Conservation (phyloP, 2,797 vertebrate species). For the Gallinago stenura region DNA sequence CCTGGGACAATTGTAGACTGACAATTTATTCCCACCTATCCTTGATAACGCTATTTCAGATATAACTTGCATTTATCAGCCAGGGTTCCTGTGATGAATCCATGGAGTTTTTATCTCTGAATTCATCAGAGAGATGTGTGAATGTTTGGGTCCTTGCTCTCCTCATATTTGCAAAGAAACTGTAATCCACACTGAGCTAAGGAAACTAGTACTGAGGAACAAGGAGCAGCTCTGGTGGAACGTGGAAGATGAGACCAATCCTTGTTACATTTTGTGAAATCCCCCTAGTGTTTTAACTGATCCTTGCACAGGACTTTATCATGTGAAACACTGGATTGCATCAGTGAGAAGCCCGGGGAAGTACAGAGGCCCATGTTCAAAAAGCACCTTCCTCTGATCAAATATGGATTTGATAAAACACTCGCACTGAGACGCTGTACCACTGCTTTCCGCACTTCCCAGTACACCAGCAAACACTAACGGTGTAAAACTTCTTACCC, state of each 20-base stretch:
- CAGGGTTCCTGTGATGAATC: not conserved
- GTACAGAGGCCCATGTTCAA: not conserved
- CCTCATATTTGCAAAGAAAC: not conserved
- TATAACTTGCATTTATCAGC: not conserved
- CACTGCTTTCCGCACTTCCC: not conserved
- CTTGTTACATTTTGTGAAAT: not conserved
- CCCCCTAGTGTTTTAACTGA: not conserved
- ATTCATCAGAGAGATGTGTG: not conserved
- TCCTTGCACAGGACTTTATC: not conserved
- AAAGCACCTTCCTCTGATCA: not conserved
- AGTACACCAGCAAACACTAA: not conserved
- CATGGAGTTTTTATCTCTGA: not conserved
- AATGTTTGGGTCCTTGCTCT: not conserved
- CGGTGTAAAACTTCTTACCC: not conserved
- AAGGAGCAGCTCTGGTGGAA: not conserved
- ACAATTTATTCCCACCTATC: not conserved
- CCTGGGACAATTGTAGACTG: accelerated
- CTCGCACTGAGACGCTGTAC: not conserved
- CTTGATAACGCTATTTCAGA: not conserved
- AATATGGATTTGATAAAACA: not conserved
- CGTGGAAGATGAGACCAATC: not conserved
- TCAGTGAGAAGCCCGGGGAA: not conserved
- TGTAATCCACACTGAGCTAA: not conserved
- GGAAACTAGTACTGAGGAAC: not conserved
- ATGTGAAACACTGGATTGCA: not conserved